Base-by-base conservation (phyloP, 1,140 invertebrate genomes). In the Drosophila arizonae region DNA sequence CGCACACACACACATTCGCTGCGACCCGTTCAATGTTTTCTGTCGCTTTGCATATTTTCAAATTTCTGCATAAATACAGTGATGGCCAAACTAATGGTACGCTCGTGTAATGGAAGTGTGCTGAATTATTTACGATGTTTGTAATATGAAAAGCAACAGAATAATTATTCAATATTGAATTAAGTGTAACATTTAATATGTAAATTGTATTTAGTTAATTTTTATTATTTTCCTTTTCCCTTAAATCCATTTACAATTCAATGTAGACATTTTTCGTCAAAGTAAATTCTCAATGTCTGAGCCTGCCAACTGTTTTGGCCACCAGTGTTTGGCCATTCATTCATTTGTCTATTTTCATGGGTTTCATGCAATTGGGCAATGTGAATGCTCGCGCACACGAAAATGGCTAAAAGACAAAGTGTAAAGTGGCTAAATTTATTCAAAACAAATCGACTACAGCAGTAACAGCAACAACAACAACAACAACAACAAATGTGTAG, bases 351-450 rank as follows among this genome's bases (percentile, higher is more conserved):
- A 46, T 46, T 46, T 46, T 46, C 43, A 46, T 46, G 43, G 43
- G 48, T 71, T 70, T 55, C 43, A 24, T 63, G 62, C 55, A 72
- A 72, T 66, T 72, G 62, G 45, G 68, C 61, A 64, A 70, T 55
- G 43, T 46, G 55, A 54, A 54, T 54, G 52, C 52, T 30, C 52
- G 51, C 52, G 30, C 52, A 26, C 28, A 30, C 26, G 33, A 39
- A 60, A 60, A 50, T 17, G 45, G 45, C 45, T 30, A 67, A 66
- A 52, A 39, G 30, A 52, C 24, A 55, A 65, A 55, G 9, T 69
- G 58, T 63, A 70, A 63, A 46, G 36, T 68, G 56, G 57, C 66
- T 54, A 64, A 63, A 51, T 63, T 51, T 51, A 63, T 63, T 46
- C 39, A 46, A 62, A 63, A 39, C 24, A 39, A 50, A 50, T 4